These are phyloP conservation scores for Lymantria dispar DNA, from an alignment of 2,888 invertebrate species.

Conservation along the genomic window DNA sequence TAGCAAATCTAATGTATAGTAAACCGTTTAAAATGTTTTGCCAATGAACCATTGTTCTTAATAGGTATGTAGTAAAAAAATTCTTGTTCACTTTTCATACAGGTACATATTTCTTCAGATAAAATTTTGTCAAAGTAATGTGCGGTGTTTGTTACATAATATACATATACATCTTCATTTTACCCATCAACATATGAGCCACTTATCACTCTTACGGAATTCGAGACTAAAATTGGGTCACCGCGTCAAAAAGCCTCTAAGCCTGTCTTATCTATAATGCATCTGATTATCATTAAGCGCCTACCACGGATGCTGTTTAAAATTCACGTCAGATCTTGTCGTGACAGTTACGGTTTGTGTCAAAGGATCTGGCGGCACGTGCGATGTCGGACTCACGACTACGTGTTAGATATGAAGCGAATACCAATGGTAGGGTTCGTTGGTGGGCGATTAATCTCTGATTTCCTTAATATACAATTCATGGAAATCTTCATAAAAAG, in stretches of 20 bases:
- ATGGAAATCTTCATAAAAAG: constrained; percentile 12
- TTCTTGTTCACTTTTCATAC: neutral
- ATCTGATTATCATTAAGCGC: constrained; percentile 29
- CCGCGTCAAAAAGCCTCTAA: constrained; percentile 22
- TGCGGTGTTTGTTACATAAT: neutral
- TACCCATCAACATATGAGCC: constrained; percentile 2
- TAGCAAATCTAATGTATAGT: too few species aligned
- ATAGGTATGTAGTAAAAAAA: too few species aligned
- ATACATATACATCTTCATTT: neutral
- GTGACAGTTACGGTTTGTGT: constrained; percentile 41
- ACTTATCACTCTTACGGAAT: constrained; percentile 6
- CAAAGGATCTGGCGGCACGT: constrained; percentile 34
- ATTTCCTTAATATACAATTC: constrained; percentile 17
- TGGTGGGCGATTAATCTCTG: constrained; percentile 24
- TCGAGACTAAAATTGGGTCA: constrained; percentile 20
- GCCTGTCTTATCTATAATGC: constrained; percentile 28
- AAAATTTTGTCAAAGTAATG: neutral
- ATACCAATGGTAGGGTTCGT: constrained; percentile 26
- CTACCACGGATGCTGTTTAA: constrained; percentile 37
- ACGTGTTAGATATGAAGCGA: constrained; percentile 18
- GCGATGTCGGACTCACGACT: constrained; percentile 23
- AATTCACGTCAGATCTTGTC: constrained; percentile 39
- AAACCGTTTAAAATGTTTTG: too few species aligned
- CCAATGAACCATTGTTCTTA: too few species aligned
- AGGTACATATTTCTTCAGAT: neutral